Conservation (phyloP, 2,888 invertebrate genomes). For the Leptopilina syphax region DNA sequence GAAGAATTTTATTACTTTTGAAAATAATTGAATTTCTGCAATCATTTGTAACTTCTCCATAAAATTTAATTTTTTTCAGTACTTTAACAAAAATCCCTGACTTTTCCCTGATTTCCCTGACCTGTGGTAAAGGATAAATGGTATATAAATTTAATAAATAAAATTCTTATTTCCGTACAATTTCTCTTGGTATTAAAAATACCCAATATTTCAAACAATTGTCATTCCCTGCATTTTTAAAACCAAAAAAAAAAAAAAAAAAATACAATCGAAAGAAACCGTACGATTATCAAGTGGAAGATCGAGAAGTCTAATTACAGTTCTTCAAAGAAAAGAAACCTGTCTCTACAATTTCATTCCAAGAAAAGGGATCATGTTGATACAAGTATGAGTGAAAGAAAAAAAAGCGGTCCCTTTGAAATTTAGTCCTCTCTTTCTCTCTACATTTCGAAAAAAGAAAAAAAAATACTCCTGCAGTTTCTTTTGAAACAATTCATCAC, state of each 20-base stretch:
- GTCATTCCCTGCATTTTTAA: not conserved
- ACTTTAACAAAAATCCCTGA: too few species aligned
- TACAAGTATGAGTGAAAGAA: not conserved
- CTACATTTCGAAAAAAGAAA: not conserved
- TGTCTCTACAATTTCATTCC: conserved; percentile 5
- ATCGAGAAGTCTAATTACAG: conserved; percentile 28
- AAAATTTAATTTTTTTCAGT: too few species aligned
- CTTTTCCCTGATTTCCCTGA: too few species aligned
- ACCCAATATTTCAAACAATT: too few species aligned
- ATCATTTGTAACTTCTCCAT: too few species aligned
- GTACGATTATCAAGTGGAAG: not conserved
- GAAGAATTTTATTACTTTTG: too few species aligned
- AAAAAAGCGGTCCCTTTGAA: conserved; percentile 29
- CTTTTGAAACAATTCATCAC: conserved; percentile 17
- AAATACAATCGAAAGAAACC: not conserved
- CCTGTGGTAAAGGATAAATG: too few species aligned
- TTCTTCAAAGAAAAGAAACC: conserved; percentile 19
- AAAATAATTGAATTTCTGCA: too few species aligned
- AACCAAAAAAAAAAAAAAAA: not conserved
- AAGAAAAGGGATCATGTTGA: not conserved
- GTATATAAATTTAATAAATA: too few species aligned
- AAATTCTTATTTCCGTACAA: too few species aligned
- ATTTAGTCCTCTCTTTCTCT: not conserved
- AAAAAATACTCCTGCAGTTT: not conserved
- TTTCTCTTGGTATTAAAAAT: too few species aligned